These are phyloP conservation scores for Porites divaricata DNA, from an alignment of 92 coral and sea anemone genomes.

Conservation along the genomic window DNA sequence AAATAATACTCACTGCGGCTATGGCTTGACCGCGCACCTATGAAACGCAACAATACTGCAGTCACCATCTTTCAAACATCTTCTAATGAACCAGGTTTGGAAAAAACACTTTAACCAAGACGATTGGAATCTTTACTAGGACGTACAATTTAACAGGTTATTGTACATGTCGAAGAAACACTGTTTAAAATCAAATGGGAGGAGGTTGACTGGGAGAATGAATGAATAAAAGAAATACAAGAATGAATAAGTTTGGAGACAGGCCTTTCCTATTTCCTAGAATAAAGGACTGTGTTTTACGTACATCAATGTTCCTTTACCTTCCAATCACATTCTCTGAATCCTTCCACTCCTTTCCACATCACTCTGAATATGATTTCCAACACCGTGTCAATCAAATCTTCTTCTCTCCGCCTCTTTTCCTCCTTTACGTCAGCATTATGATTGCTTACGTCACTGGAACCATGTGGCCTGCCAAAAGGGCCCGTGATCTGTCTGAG, in stretches of 20 bases:
- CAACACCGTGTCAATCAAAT: constrained; percentile 82
- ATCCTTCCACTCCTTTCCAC: constrained; percentile 95
- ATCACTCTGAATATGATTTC: constrained; percentile 84
- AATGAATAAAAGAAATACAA: background rate
- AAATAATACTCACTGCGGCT: constrained; percentile 88
- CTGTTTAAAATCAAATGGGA: too few relatives aligned
- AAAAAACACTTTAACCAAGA: too few relatives aligned
- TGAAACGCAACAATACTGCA: background rate
- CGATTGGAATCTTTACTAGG: too few relatives aligned
- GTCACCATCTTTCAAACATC: too few relatives aligned
- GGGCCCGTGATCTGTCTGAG: constrained; percentile 66
- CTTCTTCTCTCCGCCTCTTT: constrained; percentile 50
- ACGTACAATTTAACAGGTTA: too few relatives aligned
- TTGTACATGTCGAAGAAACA: too few relatives aligned
- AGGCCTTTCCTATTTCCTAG: too few relatives aligned
- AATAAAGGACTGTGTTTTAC: background rate
- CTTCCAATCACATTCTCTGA: constrained; percentile 92
- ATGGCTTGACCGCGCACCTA: constrained; percentile 88
- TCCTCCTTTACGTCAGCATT: constrained; percentile 7
- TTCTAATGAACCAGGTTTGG: too few relatives aligned
- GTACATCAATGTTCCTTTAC: constrained; percentile 27
- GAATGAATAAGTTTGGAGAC: background rate
- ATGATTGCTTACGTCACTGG: constrained; percentile 36
- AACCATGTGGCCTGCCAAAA: constrained; percentile 8
- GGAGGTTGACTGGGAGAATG: background rate